These are phyloP conservation scores for Pseudochaenichthys georgianus DNA, from an alignment of 2,797 vertebrate genomes.

Conservation along the genomic window DNA sequence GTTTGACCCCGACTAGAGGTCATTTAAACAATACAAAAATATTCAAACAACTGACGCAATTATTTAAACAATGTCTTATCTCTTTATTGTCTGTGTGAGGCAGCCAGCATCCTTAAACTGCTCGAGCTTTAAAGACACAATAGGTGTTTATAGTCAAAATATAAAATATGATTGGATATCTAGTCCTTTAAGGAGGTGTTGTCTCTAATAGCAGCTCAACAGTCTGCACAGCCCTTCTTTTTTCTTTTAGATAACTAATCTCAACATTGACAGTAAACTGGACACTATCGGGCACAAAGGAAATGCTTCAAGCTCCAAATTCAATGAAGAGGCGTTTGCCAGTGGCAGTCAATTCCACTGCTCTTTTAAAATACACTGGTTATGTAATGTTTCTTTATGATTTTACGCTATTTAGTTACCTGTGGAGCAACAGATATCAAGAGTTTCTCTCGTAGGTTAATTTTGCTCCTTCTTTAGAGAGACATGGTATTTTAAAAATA, in stretches of 20 bases:
- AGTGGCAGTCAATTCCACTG: constrained; percentile 23
- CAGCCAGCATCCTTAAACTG: background rate
- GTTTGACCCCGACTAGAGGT: background rate
- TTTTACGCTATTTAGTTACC: background rate
- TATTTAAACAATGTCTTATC: constrained; percentile 4
- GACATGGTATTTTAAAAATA: too few species aligned
- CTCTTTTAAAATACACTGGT: constrained; percentile 37
- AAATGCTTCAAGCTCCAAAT: constrained; percentile 51
- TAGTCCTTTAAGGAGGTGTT: background rate
- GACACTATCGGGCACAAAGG: constrained; percentile 51
- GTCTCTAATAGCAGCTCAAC: constrained; percentile 12
- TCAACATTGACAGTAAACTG: constrained; percentile 56
- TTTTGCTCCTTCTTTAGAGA: background rate
- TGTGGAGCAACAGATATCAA: background rate
- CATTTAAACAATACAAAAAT: background rate
- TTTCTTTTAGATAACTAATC: constrained; percentile 30
- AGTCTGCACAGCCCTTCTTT: background rate
- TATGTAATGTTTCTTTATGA: constrained; percentile 34
- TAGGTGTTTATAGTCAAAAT: constrained; percentile 9
- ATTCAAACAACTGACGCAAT: background rate
- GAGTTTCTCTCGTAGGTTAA: background rate
- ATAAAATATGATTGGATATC: background rate
- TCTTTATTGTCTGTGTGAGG: background rate
- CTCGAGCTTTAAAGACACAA: background rate
- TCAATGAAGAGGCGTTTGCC: constrained; percentile 44